Evolutionary conservation across 2,113 vertebrate species (phyloP).

Genomic region (Dasyornis broadbenti): DNA sequence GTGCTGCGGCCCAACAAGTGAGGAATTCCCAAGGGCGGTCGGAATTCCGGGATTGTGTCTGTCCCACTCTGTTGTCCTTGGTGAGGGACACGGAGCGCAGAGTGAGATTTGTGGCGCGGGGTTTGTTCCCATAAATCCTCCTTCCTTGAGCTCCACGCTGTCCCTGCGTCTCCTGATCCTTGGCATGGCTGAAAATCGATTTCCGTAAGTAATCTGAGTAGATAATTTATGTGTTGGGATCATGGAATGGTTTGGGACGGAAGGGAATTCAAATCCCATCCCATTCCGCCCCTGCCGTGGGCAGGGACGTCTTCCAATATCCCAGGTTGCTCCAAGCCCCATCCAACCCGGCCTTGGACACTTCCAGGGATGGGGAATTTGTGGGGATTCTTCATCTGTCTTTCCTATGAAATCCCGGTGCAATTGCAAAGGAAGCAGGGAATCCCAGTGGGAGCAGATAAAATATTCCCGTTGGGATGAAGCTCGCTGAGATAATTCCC

Average conservation of each 20-base stretch:
- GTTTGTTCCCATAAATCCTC: neutral
- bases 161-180: neutral
- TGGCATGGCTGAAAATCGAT: neutral
- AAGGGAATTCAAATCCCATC: neutral
- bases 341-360: neutral
- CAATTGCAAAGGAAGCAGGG: neutral
- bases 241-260: neutral
- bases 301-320: too few species aligned
- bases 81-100: neutral
- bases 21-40: neutral
- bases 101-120: too few species aligned
- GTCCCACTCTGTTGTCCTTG: neutral
- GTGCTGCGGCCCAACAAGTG: neutral
- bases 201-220: neutral
- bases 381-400: neutral
- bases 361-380: neutral
- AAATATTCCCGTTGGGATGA: neutral
- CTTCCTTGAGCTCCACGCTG: neutral
- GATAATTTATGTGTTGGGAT: neutral
- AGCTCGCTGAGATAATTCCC: neutral
- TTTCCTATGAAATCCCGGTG: neutral
- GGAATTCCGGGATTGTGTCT: neutral
- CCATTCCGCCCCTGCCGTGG: too few species aligned
- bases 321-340: neutral
- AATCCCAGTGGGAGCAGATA: neutral